Conservation (phyloP, 2,888 invertebrate genomes). For the Drosophila tanythrix region DNA sequence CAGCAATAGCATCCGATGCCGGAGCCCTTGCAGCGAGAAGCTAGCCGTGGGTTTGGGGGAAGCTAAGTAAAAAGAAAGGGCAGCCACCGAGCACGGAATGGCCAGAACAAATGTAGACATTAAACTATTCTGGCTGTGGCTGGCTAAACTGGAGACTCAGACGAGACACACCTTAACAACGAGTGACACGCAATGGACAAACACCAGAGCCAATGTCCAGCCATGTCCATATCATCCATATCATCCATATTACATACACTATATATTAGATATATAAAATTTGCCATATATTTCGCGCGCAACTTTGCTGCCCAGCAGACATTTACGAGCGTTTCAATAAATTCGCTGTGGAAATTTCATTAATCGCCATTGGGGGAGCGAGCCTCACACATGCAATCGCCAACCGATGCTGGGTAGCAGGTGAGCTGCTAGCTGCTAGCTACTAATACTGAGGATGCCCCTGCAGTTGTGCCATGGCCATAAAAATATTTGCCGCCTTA, state of each 20-base stretch:
- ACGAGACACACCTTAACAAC: constrained; percentile 54
- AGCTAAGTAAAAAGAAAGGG: constrained; percentile 61
- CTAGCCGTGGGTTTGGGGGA: constrained; percentile 2
- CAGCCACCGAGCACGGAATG: constrained; percentile 75
- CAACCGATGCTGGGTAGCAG: constrained; percentile 40
- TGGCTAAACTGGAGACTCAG: constrained; percentile 25
- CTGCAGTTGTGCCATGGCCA: constrained; percentile 57
- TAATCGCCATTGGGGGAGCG: constrained; percentile 61
- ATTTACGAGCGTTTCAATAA: constrained; percentile 68
- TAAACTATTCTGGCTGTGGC: constrained; percentile 64
- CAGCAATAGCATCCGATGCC: constrained; percentile 51
- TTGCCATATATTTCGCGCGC: constrained; percentile 63
- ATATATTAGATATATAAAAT: constrained; percentile 60
- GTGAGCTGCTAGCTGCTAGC: constrained; percentile 17
- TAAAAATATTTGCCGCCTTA: constrained; percentile 79
- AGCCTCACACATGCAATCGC: constrained; percentile 20
- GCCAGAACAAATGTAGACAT: constrained; percentile 80
- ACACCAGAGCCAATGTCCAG: constrained; percentile 47
- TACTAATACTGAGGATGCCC: constrained; percentile 47
- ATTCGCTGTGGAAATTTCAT: constrained; percentile 72
- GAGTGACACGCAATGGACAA: constrained; percentile 75
- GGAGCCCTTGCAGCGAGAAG: constrained; percentile 28
- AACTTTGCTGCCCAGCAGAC: constrained; percentile 43
- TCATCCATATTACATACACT: constrained; percentile 38
- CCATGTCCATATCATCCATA: constrained; percentile 46